phyloP scores from a whole-genome alignment of 2,113 vertebrate species.

The Cairina moschata region DNA sequence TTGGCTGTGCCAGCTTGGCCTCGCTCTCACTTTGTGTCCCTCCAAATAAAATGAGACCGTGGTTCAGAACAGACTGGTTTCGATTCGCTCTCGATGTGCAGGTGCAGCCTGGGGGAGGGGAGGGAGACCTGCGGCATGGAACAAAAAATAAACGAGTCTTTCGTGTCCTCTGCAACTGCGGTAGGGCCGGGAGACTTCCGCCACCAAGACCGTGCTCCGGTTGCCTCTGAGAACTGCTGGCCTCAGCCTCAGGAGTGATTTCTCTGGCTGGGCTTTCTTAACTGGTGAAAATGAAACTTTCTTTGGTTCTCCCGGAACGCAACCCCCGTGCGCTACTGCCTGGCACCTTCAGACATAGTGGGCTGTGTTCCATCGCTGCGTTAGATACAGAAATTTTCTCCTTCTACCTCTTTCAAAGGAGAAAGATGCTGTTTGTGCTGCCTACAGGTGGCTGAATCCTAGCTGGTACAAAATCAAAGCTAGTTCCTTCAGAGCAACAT shows the following conservation, averaged over 20 bases:
- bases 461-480: conserved; percentile 35
- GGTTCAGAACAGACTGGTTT: conserved; percentile 56
- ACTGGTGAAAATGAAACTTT: neutral
- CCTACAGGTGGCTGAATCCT: conserved; percentile 45
- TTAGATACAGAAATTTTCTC: conserved; percentile 6
- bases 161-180: neutral
- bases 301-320: neutral
- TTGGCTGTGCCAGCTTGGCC: conserved; percentile 14
- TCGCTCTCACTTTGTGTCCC: neutral
- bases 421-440: neutral
- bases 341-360: neutral
- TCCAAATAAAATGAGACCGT: conserved; percentile 49
- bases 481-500: conserved; percentile 55
- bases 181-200: neutral
- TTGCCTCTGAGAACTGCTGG: neutral
- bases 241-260: neutral
- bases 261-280: neutral
- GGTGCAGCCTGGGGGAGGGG: conserved; percentile 56
- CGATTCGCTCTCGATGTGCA: conserved; percentile 36
- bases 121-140: neutral
- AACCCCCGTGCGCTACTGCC: neutral
- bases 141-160: neutral
- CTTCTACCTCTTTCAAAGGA: conserved; percentile 29
- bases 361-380: neutral
- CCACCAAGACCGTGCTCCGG: neutral